These are phyloP conservation scores for Hemiscyllium ocellatum DNA, from an alignment of 2,113 vertebrate genomes.

Conservation along the genomic window DNA sequence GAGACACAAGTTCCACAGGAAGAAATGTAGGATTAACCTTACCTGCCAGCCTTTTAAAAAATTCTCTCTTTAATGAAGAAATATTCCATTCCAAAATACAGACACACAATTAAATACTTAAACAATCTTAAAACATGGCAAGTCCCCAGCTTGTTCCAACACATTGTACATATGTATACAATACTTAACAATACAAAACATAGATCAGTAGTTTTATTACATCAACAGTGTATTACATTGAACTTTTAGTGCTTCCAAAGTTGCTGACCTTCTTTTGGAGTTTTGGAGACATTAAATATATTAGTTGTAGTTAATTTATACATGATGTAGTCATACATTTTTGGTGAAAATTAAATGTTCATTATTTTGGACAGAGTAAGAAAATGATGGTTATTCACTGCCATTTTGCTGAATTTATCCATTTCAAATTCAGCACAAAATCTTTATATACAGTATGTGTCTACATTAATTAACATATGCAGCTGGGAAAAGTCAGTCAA, in stretches of 20 bases:
- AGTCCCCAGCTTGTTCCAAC: conserved; percentile 71
- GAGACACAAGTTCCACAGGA: conserved; percentile 36
- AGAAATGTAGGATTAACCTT: conserved; percentile 42
- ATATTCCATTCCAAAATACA: conserved; percentile 83
- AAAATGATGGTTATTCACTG: conserved; percentile 52
- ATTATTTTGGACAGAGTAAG: conserved; percentile 54
- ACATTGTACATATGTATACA: conserved; percentile 56
- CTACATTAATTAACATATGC: conserved; percentile 62
- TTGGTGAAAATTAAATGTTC: conserved; percentile 69
- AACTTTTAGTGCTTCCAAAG: conserved; percentile 62
- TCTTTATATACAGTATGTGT: conserved; percentile 68
- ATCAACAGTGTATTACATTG: conserved; percentile 68
- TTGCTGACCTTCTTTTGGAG: conserved; percentile 54
- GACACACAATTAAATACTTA: conserved; percentile 83
- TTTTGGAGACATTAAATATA: conserved; percentile 66
- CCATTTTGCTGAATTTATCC: conserved; percentile 56
- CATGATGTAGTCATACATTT: conserved; percentile 56
- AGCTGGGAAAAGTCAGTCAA: conserved; percentile 57
- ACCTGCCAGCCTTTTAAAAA: conserved; percentile 61
- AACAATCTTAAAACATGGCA: conserved; percentile 84
- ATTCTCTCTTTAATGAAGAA: conserved; percentile 78
- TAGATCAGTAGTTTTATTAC: conserved; percentile 74
- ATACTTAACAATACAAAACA: conserved; percentile 80
- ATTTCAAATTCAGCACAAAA: conserved; percentile 52
- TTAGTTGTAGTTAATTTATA: conserved; percentile 62